Evolutionary conservation across 2,797 vertebrate genomes (phyloP), one percentile per base, ranked within the genome.

Genomic region (Anomalospiza imberbis): DNA sequence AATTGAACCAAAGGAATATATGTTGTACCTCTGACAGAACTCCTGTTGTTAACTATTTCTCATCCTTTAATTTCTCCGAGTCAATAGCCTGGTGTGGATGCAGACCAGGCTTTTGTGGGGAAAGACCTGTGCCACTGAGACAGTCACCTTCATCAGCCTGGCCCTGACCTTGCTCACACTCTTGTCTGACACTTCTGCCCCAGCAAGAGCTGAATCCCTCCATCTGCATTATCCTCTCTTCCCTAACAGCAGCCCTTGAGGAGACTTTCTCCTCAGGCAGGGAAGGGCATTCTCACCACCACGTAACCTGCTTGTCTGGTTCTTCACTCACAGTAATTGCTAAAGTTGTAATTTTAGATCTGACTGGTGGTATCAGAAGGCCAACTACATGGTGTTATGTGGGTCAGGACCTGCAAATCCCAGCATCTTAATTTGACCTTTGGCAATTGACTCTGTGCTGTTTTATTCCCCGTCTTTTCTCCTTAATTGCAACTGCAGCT

Each of bases 1-100:
- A 96, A 96, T 93, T 91, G 95, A 96, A 96, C 94, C 86, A 74
- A 85, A 96, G 85, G 91, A 95, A 92, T 93, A 34, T 94, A 82
- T 87, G 88, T 91, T 94, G 94, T 95, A 79, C 77, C 70, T 91
- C 83, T 91, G 94, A 93, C 91, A 94, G 91, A 94, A 74, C 70
- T 94, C 67, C 83, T 88, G 63, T 76, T 66, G 45, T 96, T 97
- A 94, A 95, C 95, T 94, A 51, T 96, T 94, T 94, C 92, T 93
- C 92, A 93, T 96, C 89, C 94, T 94, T 94, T 96, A 96, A 96
- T 96, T 96, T 93, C 85, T 70, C 38, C 0, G 17, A 91, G 82
- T 76, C 65, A 29, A 70, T 60, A 88, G 60, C 47, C 60, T 40
- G 82, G 44, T 83, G 57, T 48, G 88, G 92, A 66, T 51, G 68